Percentiles rank a stretch among this genome's conserved stretches.
These are phyloP conservation scores for Meghimatium bilineatum DNA, from an alignment of 2,888 invertebrate genomes.

Conservation along the genomic window DNA sequence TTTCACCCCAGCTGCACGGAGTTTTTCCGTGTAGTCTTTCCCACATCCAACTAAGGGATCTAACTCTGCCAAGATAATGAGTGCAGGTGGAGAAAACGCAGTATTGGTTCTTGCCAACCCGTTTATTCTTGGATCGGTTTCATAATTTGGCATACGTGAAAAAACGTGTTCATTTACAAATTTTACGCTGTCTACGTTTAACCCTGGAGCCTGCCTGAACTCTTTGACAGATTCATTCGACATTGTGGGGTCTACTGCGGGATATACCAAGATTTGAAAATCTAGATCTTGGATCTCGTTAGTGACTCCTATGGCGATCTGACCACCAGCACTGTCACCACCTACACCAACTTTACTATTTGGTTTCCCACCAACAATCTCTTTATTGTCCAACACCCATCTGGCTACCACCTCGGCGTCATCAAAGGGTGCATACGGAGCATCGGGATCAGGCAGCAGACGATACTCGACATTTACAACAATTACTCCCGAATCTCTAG, in stretches of 20 bases:
- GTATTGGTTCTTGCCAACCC: background rate
- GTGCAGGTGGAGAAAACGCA: background rate
- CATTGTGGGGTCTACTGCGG: background rate
- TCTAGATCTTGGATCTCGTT: background rate
- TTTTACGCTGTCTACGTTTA: too few species aligned
- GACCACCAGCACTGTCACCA: conserved; percentile 35
- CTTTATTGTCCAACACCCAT: conserved; percentile 49
- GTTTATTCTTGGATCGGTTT: conserved; percentile 21
- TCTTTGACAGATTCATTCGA: too few species aligned
- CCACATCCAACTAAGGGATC: conserved; percentile 10
- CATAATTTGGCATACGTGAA: background rate
- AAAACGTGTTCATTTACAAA: too few species aligned
- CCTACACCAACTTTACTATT: conserved; percentile 40
- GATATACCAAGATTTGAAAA: conserved; percentile 35
- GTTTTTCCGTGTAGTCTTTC: conserved; percentile 36
- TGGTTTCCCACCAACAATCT: background rate
- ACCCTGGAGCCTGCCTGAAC: conserved; percentile 6
- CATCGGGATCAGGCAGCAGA: conserved; percentile 38
- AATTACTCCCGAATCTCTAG: conserved; percentile 25
- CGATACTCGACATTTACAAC: conserved; percentile 49
- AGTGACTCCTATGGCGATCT: conserved; percentile 7
- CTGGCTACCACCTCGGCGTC: conserved; percentile 35
- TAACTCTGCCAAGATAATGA: conserved; percentile 13
- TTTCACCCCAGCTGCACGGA: conserved; percentile 13
- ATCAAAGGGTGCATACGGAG: conserved; percentile 38